A percentile compares a stretch with the other conserved stretches of the same genome.
Conservation (phyloP, 2,113 vertebrate genomes). For the Cololabis saira region DNA sequence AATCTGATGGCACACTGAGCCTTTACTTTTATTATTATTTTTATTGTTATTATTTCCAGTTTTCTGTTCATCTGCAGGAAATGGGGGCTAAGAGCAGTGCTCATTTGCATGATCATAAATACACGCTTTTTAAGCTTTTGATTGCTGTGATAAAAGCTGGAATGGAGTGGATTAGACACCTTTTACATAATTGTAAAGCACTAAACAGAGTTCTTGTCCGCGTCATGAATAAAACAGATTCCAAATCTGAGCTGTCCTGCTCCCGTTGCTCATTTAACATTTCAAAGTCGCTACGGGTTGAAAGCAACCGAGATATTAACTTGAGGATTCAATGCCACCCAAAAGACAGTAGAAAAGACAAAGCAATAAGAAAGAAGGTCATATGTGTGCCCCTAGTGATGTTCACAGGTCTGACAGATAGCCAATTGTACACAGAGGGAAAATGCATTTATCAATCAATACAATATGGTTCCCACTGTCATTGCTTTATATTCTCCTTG, state of each 20-base stretch:
- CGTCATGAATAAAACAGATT: constrained; percentile 47
- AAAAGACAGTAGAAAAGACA: constrained; percentile 28
- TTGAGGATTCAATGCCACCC: constrained; percentile 42
- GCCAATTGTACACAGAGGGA: constrained; percentile 75
- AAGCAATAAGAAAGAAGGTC: constrained; percentile 70
- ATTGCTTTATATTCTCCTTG: constrained; percentile 64
- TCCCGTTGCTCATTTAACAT: constrained; percentile 40
- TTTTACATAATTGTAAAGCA: constrained; percentile 57
- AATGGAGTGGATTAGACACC: constrained; percentile 60
- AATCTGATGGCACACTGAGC: constrained; percentile 49
- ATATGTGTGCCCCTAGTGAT: constrained; percentile 67
- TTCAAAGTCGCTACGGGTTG: constrained; percentile 40
- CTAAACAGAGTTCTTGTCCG: constrained; percentile 51
- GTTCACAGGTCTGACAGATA: constrained; percentile 76
- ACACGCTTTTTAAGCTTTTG: constrained; percentile 64
- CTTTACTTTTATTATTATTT: constrained; percentile 22
- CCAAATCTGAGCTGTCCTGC: constrained; percentile 45
- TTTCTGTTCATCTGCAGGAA: constrained; percentile 52
- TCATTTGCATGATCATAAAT: constrained; percentile 72
- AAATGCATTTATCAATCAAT: constrained; percentile 82
- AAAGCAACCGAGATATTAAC: constrained; percentile 50
- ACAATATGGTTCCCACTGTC: constrained; percentile 63
- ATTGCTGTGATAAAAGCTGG: constrained; percentile 70
- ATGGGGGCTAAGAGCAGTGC: constrained; percentile 47
- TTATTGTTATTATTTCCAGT: constrained; percentile 8